Evolutionary conservation across 2,113 vertebrate species (phyloP), one percentile per base, ranked within the genome.

Genomic region (Scatophagus argus): DNA sequence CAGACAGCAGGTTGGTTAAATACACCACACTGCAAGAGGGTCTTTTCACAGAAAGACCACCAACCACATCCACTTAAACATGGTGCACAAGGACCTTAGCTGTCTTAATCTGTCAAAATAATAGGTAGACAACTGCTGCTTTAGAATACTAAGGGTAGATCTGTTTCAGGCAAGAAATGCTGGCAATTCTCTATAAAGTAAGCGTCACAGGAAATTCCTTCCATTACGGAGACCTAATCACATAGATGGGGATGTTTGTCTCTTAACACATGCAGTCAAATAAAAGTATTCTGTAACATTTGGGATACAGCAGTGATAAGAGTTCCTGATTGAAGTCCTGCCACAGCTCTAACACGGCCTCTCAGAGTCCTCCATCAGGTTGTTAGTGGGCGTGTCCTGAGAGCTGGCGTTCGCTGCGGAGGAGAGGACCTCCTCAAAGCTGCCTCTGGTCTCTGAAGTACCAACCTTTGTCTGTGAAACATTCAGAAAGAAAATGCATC

Each of bases 381-480:
- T 90, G 77, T 93, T 94, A 19, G 93, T 92, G 14, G 94, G 90
- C 1, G 94, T 91, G 82, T 96, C 96, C 92, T 97, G 96, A 70
- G 96, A 93, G 0, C 96, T 99, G 91, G 97, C 98, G 0, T 97
- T 95, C 1, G 97, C 98, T 0, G 97, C 89, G 4, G 98, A 99
- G 61, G 94, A 99, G 83, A 99, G 96, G 39, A 99, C 98, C 11
- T 99, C 98, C 91, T 99, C 97, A 71, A 99, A 99, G 90, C 93
- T 99, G 84, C 97, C 97, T 34, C 96, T 95, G 0, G 86, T 61
- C 39, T 88, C 92, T 0, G 94, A 63, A 2, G 93, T 92, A 3
- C 97, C 96, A 71, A 99, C 97, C 92, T 98, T 99, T 65, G 96
- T 96, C 98, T 99, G 87, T 5, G 36, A 14, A 67, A 49, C 17